Evolutionary conservation across 2,888 invertebrate genomes (phyloP).

Genomic region (Lumbricus terrestris): DNA sequence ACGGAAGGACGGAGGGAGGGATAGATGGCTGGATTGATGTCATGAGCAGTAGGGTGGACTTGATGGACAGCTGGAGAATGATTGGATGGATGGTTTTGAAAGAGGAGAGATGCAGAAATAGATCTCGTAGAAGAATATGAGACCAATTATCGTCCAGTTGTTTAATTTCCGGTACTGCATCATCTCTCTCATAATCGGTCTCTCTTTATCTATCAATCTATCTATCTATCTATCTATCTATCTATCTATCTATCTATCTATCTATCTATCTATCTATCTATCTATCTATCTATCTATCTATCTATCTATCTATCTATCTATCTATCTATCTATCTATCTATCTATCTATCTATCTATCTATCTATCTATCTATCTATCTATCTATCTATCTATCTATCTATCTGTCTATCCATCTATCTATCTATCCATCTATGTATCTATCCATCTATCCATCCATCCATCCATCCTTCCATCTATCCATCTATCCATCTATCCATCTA

Average conservation of each 20-base stretch:
- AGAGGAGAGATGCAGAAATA: neutral
- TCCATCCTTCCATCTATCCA: too few relatives aligned
- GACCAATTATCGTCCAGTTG: too few relatives aligned
- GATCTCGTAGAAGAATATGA: too few relatives aligned
- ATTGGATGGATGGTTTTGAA: neutral
- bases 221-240: neutral
- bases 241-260: neutral
- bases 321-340: too few relatives aligned
- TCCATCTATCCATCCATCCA: too few relatives aligned
- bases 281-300: neutral
- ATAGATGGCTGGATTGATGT: neutral
- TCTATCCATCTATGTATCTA: too few relatives aligned
- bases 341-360: too few relatives aligned
- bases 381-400: too few relatives aligned
- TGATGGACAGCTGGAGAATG: neutral
- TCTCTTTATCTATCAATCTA: neutral
- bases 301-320: neutral
- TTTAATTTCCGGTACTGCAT: neutral
- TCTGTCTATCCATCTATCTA: too few relatives aligned
- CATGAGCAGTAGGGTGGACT: too few relatives aligned
- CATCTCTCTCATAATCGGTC: neutral
- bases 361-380: too few relatives aligned
- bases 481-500: too few relatives aligned
- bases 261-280: neutral
- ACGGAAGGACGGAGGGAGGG: neutral